Base-by-base conservation (phyloP, 1,140 invertebrate genomes). In the Macrostomum lignano region DNA sequence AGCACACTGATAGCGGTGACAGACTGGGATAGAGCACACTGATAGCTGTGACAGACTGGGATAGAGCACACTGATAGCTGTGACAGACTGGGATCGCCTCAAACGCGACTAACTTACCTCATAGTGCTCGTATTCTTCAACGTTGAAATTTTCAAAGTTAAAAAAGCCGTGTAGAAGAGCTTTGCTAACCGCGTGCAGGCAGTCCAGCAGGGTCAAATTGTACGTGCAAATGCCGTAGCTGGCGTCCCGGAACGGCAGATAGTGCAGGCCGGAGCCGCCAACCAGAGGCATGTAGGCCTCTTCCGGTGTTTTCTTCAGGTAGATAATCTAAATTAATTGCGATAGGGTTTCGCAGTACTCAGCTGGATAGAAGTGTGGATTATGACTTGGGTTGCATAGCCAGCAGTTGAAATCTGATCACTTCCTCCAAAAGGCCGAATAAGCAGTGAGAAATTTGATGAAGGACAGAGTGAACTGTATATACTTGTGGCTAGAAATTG, bases 171-270 rank as follows among this genome's bases (percentile, higher is more conserved):
- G 15, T 5, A 17, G 10, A n/a, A n/a, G n/a, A n/a, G n/a, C 60
- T 55, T 81, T 82, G 36, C 76, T 65, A n/a, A 93, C 61, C n/a
- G 76, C 79, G 55, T 74, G 67, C 5, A 91, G 62, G 48, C 79
- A 84, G 51, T 88, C 76, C 34, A 73, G 52, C 3, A 91, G 55
- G 0, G 71, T 72, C 36, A 93, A 71, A 43, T 73, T 71, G 49
- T 75, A 84, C 29, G 67, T 66, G 29, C 71, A 72, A 3, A 71
- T 65, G 30, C 74, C 75, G 54, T 70, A 66, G 1, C 78, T 86
- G 31, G 79, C 84, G 64, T 93, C 84, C 67, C 66, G 64, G 51
- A 68, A 71, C 31, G 64, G 62, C 26, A 68, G 52, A 44, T 69
- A 67, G 10, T 71, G 62, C 5, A 71, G 70, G 58, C 69, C 73